These are phyloP conservation scores for Murina feae DNA, from an alignment of 2,113 vertebrate species.

Conservation along the genomic window DNA sequence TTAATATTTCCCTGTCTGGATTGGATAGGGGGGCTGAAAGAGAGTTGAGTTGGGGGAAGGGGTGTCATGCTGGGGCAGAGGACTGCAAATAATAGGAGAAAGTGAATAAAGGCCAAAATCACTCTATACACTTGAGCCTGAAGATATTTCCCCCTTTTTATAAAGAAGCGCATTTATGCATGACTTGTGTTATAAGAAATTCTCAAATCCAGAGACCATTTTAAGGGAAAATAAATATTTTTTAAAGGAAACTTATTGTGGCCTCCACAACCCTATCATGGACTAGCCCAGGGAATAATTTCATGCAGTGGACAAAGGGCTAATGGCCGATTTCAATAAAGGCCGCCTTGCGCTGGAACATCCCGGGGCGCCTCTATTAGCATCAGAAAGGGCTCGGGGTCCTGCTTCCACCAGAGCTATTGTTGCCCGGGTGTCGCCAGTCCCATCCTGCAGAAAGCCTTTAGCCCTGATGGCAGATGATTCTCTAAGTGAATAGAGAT, in stretches of 20 bases:
- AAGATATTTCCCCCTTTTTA: not conserved
- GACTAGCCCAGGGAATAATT: slow-evolving; percentile 72
- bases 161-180: not conserved
- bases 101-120: not conserved
- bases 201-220: slow-evolving; percentile 27
- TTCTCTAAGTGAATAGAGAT: slow-evolving; percentile 97
- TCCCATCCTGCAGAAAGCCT: slow-evolving; percentile 85
- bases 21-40: not conserved
- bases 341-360: slow-evolving; percentile 64
- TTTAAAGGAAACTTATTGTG: slow-evolving; percentile 55
- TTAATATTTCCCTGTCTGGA: not conserved
- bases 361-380: slow-evolving; percentile 79
- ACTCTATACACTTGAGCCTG: not conserved
- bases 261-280: slow-evolving; percentile 52
- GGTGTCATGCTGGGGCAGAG: not conserved
- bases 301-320: slow-evolving; percentile 68
- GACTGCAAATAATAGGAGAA: not conserved
- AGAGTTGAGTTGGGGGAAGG: not conserved
- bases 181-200: slow-evolving; percentile 14
- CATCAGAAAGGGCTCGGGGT: slow-evolving; percentile 82
- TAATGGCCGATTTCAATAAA: slow-evolving; percentile 77
- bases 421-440: slow-evolving; percentile 78
- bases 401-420: slow-evolving; percentile 78
- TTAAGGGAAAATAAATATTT: slow-evolving; percentile 40
- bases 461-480: slow-evolving; percentile 92